Evolutionary conservation across 2,113 vertebrate genomes (phyloP).

Genomic region (Microcebus tavaratra): DNA sequence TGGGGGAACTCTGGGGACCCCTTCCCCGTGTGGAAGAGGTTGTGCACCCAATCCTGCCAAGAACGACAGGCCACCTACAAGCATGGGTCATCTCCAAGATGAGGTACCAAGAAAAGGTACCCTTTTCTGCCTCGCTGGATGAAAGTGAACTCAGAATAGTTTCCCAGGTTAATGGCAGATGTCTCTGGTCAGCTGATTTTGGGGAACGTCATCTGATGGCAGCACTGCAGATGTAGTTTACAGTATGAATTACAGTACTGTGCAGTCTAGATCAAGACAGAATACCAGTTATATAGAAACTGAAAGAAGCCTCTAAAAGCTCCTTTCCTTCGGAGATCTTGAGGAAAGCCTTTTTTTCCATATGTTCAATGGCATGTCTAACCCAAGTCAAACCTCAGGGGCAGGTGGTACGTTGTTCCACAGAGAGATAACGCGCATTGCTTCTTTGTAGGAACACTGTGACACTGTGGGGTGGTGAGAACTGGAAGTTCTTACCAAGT

Average conservation of each 20-base stretch:
- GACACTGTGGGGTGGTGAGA: not conserved
- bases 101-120: slow-evolving; percentile 15
- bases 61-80: not conserved
- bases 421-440: not conserved
- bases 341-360: not conserved
- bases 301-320: not conserved
- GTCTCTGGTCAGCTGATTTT: not conserved
- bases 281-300: not conserved
- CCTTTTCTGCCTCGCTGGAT: not conserved
- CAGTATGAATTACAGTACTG: not conserved
- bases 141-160: not conserved
- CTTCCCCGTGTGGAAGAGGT: not conserved
- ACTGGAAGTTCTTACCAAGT: not conserved
- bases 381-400: not conserved
- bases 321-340: not conserved
- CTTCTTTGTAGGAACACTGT: not conserved
- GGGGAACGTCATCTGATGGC: not conserved
- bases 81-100: not conserved
- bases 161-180: not conserved
- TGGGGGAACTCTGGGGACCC: too few relatives aligned
- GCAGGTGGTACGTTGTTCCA: not conserved
- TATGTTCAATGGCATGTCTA: not conserved
- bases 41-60: not conserved
- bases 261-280: not conserved
- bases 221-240: not conserved